Conservation (phyloP, 2,797 vertebrate species). For the Coccyzus lansbergi region DNA sequence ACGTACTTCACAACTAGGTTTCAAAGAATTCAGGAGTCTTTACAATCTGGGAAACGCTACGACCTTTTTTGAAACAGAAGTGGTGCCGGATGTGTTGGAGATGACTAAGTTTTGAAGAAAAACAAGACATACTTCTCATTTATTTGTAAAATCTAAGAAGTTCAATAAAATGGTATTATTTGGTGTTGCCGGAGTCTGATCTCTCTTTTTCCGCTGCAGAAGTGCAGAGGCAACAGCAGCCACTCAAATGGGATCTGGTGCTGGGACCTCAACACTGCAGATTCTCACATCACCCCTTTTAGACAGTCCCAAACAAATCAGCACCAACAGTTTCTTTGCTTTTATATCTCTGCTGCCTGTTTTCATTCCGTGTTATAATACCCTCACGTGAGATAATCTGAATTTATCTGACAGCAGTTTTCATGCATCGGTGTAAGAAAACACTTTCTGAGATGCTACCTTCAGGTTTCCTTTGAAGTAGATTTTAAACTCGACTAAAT, state of each 20-base stretch:
- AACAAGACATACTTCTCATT: slow-evolving; percentile 8
- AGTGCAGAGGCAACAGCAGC: not conserved
- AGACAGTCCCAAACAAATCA: not conserved
- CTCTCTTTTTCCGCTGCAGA: not conserved
- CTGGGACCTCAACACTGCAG: not conserved
- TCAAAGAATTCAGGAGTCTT: slow-evolving; percentile 62
- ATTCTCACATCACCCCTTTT: not conserved
- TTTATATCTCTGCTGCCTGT: not conserved
- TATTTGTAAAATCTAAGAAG: not conserved
- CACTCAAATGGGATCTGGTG: not conserved
- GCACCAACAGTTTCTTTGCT: not conserved
- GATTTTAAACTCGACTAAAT: not conserved
- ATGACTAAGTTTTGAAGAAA: slow-evolving; percentile 70
- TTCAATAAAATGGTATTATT: not conserved
- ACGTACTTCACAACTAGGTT: slow-evolving; percentile 40
- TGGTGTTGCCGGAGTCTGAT: not conserved
- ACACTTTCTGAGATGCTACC: not conserved
- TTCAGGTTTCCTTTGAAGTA: not conserved
- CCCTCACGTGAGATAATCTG: not conserved
- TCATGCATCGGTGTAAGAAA: not conserved
- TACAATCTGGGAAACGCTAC: slow-evolving; percentile 48
- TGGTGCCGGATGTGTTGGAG: slow-evolving; percentile 59
- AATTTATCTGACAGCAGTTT: slow-evolving; percentile 1
- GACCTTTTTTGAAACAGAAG: slow-evolving; percentile 61
- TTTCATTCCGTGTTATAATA: not conserved